Percentiles rank a stretch among this genome's conserved stretches.
Evolutionary conservation across 2,888 invertebrate genomes (phyloP).

Genomic region (Drosophila pseudotakahashii): DNA sequence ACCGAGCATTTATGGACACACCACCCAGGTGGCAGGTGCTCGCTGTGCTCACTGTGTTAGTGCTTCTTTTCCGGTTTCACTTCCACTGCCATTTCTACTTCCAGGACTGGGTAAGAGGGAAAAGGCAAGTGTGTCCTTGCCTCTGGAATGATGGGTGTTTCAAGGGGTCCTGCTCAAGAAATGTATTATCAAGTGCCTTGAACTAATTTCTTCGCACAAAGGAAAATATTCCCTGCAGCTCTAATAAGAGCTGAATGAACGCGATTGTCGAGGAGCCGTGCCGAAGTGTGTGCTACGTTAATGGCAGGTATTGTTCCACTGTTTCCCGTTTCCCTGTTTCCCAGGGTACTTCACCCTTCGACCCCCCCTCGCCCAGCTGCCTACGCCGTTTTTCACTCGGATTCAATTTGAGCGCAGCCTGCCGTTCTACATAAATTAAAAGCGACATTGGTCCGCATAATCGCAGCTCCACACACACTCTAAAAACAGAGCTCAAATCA

Average conservation of each 20-base stretch:
- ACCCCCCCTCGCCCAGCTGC: constrained; percentile 1
- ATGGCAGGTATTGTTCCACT: neutral
- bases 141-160: neutral
- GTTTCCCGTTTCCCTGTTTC: neutral
- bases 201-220: neutral
- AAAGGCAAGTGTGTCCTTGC: too few relatives aligned
- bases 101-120: neutral
- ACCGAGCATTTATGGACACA: constrained; percentile 22
- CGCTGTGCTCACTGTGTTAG: neutral
- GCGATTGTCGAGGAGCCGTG: neutral
- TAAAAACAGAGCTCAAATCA: constrained; percentile 19
- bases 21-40: constrained; percentile 16
- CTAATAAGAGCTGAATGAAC: neutral
- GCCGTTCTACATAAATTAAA: constrained; percentile 51
- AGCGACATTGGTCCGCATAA: constrained; percentile 49
- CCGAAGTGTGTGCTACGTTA: too few relatives aligned
- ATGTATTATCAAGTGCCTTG: neutral
- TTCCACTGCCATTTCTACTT: neutral
- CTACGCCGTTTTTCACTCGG: constrained; percentile 30
- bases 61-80: neutral
- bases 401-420: constrained; percentile 52
- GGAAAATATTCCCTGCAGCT: neutral
- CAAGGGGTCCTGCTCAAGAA: constrained; percentile 1
- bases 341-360: constrained; percentile 8
- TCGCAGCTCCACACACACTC: constrained; percentile 25